phyloP scores from a whole-genome alignment of 2,888 invertebrate species.

The Frankliniella intonsa region DNA sequence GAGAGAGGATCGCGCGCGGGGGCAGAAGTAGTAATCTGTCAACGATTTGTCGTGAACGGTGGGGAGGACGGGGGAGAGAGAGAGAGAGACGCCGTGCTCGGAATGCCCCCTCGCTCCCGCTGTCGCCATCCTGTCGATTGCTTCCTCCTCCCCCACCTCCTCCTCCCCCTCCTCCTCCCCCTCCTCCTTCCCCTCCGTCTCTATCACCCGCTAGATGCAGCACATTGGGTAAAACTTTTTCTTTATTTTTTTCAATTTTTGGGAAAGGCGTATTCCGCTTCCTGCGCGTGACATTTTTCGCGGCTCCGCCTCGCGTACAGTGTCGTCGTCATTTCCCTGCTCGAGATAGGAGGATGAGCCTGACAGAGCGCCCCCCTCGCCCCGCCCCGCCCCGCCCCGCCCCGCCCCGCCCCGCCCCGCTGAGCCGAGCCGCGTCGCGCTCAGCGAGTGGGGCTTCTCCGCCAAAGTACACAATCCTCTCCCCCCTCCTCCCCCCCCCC shows the following conservation, averaged over 20 bases:
- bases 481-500: no score
- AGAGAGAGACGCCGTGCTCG: neutral
- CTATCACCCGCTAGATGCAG: neutral
- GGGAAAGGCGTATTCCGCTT: no score
- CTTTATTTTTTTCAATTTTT: no score
- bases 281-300: neutral
- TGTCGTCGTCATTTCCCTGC: neutral
- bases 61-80: neutral
- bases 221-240: no score
- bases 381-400: neutral
- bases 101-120: neutral
- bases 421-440: neutral
- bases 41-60: conserved; percentile 7
- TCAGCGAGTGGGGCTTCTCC: neutral
- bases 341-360: neutral
- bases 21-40: conserved; percentile 13
- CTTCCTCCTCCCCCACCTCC: neutral
- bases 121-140: neutral
- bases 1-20: neutral
- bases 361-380: neutral
- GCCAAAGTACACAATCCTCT: no score
- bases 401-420: neutral
- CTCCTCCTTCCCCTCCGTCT: neutral
- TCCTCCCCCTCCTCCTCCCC: neutral
- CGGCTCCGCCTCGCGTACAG: neutral